phyloP scores from a whole-genome alignment of 2,888 invertebrate species.

The Spisula subtruncata region DNA sequence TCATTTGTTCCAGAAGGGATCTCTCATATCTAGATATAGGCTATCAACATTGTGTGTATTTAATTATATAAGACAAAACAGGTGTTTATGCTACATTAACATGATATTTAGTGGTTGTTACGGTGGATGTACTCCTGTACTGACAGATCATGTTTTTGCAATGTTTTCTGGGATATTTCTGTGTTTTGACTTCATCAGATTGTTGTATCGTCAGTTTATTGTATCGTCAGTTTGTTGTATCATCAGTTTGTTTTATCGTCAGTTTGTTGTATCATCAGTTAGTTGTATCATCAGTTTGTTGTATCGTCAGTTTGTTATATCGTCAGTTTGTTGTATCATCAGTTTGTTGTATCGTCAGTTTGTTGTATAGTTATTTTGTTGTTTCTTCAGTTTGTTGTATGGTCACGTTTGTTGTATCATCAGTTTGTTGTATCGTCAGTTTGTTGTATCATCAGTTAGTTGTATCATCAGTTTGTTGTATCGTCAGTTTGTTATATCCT shows the following conservation, averaged over 20 bases:
- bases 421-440: too few species aligned
- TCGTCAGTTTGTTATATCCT: too few species aligned
- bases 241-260: too few species aligned
- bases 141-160: neutral
- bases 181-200: neutral
- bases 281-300: neutral
- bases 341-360: neutral
- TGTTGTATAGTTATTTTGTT: too few species aligned
- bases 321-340: neutral
- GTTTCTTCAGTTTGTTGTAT: too few species aligned
- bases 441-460: too few species aligned
- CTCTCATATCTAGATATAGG: neutral
- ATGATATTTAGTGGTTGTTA: slow-evolving; percentile 30
- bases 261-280: neutral
- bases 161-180: neutral
- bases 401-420: neutral
- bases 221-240: too few species aligned
- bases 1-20: neutral
- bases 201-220: neutral
- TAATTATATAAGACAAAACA: slow-evolving; percentile 48
- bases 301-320: too few species aligned
- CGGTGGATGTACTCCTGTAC: neutral
- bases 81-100: slow-evolving; percentile 46
- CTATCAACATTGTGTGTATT: slow-evolving; percentile 12
- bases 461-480: neutral